A percentile compares a stretch with the other conserved stretches of the same genome.
Evolutionary conservation across 2,797 vertebrate genomes (phyloP).

Genomic region (Moxostoma hubbsi): DNA sequence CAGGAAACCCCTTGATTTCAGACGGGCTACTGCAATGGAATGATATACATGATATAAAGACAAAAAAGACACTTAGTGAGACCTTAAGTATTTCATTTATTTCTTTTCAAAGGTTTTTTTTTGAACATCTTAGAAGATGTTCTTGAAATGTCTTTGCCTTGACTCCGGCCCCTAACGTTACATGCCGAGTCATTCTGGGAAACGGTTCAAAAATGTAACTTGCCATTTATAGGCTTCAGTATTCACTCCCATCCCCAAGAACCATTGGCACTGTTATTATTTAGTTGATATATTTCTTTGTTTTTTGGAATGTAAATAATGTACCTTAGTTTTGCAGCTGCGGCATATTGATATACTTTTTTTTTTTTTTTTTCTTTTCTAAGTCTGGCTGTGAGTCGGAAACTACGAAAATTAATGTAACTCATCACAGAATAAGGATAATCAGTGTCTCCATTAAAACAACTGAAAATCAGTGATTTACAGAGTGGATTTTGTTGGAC

Average conservation of each 20-base stretch:
- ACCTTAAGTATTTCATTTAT: constrained; percentile 52
- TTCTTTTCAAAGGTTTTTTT: constrained; percentile 45
- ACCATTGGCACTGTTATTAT: constrained; percentile 59
- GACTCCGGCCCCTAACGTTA: constrained; percentile 26
- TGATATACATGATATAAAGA: constrained; percentile 4
- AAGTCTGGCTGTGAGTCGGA: constrained; percentile 66
- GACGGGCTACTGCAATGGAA: constrained; percentile 55
- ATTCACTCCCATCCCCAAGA: constrained; percentile 50
- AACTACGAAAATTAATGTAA: constrained; percentile 67
- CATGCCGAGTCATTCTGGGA: not conserved
- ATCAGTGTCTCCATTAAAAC: constrained; percentile 75
- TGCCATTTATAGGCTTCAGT: constrained; percentile 48
- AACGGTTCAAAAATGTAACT: constrained; percentile 19
- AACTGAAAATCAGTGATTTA: constrained; percentile 55
- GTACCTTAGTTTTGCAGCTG: constrained; percentile 69
- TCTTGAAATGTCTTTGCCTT: constrained; percentile 28
- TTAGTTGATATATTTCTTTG: constrained; percentile 18
- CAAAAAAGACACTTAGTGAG: constrained; percentile 17
- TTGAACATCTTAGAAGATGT: constrained; percentile 36
- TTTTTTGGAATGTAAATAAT: constrained; percentile 73
- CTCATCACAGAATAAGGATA: constrained; percentile 67
- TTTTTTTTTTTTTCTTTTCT: constrained; percentile 58
- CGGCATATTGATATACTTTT: constrained; percentile 62
- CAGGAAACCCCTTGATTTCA: constrained; percentile 32
- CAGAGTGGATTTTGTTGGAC: constrained; percentile 11